Percentiles rank a stretch among this genome's conserved stretches.
Conservation (phyloP, 1,140 invertebrate genomes). For the Pseudomyrmex concolor region DNA sequence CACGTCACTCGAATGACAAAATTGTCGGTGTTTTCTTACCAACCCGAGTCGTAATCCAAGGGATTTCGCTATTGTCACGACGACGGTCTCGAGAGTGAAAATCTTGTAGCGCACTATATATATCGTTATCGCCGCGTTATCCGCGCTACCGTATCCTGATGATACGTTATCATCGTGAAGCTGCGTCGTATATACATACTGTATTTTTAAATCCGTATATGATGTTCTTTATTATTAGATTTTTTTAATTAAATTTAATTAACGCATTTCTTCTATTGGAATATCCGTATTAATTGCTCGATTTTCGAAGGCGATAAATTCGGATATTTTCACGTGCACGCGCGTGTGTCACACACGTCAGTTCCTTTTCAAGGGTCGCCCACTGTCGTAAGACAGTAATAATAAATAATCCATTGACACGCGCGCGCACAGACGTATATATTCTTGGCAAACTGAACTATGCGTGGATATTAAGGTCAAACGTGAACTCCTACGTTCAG, state of each 20-base stretch:
- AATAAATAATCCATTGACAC: constrained; percentile 35
- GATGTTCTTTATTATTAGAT: no score
- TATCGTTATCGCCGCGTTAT: constrained; percentile 31
- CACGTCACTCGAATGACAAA: constrained; percentile 49
- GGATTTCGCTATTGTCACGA: constrained; percentile 36
- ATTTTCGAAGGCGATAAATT: neutral
- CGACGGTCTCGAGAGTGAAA: constrained; percentile 21
- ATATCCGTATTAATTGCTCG: neutral
- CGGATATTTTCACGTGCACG: neutral
- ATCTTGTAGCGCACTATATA: constrained; percentile 8
- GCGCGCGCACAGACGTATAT: no score
- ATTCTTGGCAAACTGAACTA: constrained; percentile 7
- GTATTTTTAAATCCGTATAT: no score
- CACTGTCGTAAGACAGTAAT: neutral
- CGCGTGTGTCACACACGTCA: neutral
- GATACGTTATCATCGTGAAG: neutral
- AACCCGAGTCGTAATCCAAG: constrained; percentile 22
- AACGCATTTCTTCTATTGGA: neutral
- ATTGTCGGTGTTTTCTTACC: constrained; percentile 22
- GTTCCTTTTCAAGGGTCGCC: neutral
- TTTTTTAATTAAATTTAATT: no score
- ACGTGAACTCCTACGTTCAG: constrained; percentile 48
- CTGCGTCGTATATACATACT: neutral
- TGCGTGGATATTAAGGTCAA: constrained; percentile 65
- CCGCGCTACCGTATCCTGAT: neutral